Percentiles rank a stretch among this genome's conserved stretches.
phyloP scores from a whole-genome alignment of 2,888 invertebrate genomes.

The Anthophora plumipes region DNA sequence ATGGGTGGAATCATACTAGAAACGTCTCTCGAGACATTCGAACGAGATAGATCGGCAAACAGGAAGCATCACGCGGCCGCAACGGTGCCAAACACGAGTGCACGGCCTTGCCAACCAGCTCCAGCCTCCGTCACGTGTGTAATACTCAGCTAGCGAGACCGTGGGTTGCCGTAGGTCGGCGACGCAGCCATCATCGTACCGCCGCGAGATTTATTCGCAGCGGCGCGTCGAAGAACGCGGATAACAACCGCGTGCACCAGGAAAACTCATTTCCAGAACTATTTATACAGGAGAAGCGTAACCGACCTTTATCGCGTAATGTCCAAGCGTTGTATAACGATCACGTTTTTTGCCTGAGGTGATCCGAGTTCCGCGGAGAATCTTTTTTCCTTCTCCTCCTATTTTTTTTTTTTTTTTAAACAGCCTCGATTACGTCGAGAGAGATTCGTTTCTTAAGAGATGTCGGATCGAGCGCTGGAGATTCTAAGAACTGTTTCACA shows the following conservation, averaged over 20 bases:
- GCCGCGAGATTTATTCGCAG: constrained; percentile 35
- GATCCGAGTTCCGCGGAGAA: too few species aligned
- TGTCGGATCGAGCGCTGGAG: too few species aligned
- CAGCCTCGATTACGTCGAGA: too few species aligned
- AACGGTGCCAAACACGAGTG: constrained; percentile 5
- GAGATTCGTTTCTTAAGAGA: too few species aligned
- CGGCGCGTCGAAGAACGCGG: constrained; percentile 5
- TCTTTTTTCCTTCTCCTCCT: too few species aligned
- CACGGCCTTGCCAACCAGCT: constrained; percentile 8
- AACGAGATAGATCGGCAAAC: not conserved
- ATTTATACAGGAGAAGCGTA: constrained; percentile 58
- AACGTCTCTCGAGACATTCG: not conserved
- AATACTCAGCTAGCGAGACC: constrained; percentile 1
- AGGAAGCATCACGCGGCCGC: constrained; percentile 10
- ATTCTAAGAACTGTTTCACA: too few species aligned
- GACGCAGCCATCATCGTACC: constrained; percentile 14
- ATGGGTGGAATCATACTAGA: not conserved
- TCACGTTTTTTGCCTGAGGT: constrained; percentile 58
- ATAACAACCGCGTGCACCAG: too few species aligned
- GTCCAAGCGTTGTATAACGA: constrained; percentile 61
- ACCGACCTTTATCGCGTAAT: constrained; percentile 42
- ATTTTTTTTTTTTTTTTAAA: too few species aligned
- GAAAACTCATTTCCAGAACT: constrained; percentile 53
- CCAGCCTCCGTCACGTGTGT: constrained; percentile 18
- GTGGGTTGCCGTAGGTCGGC: constrained; percentile 47